Conservation (phyloP, 2,797 vertebrate species). For the Sibirionetta formosa region DNA sequence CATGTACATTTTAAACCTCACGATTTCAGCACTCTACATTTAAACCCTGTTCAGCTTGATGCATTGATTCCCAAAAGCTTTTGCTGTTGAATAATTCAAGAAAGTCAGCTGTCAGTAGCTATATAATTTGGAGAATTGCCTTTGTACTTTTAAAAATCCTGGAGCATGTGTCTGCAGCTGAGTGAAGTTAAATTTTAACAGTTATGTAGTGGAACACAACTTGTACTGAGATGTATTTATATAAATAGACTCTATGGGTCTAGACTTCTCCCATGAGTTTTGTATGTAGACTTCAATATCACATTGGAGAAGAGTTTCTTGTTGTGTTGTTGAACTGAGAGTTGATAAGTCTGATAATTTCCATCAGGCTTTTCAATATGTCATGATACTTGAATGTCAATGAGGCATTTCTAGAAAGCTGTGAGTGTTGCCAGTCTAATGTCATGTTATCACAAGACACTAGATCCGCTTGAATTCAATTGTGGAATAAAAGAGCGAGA, state of each 20-base stretch:
- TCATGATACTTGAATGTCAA: background rate
- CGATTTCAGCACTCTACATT: background rate
- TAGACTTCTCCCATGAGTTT: slow-evolving; percentile 18
- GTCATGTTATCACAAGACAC: background rate
- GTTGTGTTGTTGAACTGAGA: background rate
- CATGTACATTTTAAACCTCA: background rate
- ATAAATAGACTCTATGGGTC: background rate
- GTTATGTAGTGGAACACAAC: background rate
- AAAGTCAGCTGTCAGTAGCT: slow-evolving; percentile 34
- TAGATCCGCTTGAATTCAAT: background rate
- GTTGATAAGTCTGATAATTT: slow-evolving; percentile 22
- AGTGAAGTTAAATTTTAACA: slow-evolving; percentile 40
- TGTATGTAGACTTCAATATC: background rate
- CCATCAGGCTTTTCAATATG: background rate
- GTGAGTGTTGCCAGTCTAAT: background rate
- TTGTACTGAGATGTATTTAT: background rate
- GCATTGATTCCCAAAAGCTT: slow-evolving; percentile 40
- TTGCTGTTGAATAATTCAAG: slow-evolving; percentile 60
- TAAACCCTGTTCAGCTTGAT: slow-evolving; percentile 6
- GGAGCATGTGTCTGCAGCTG: background rate
- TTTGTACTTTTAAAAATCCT: slow-evolving; percentile 53
- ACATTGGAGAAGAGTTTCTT: background rate
- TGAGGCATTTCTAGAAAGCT: background rate
- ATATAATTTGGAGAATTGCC: slow-evolving; percentile 55
- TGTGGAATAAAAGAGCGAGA: background rate